These are phyloP conservation scores for Tauraco erythrolophus DNA, from an alignment of 2,113 vertebrate genomes.

Conservation along the genomic window DNA sequence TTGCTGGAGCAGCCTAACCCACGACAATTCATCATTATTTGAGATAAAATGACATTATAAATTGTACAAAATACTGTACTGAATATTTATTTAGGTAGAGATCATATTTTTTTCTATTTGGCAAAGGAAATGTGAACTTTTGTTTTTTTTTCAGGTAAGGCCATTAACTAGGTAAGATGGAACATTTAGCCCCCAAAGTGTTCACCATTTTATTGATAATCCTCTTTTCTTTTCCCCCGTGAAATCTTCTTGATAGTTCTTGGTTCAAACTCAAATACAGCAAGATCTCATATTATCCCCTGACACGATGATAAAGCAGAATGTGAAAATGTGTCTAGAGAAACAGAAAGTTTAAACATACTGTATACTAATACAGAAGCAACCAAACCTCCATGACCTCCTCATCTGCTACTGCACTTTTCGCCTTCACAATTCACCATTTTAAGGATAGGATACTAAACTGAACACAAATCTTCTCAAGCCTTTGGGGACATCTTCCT, in stretches of 20 bases:
- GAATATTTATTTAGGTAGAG: background rate
- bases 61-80: background rate
- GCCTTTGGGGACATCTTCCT: background rate
- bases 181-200: background rate
- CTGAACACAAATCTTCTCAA: background rate
- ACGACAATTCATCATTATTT: background rate
- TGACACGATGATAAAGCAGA: background rate
- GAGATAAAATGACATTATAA: background rate
- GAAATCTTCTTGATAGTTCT: background rate
- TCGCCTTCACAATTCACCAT: background rate
- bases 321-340: background rate
- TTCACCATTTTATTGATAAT: background rate
- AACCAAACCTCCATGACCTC: background rate
- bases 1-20: no score
- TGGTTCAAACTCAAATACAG: background rate
- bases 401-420: background rate
- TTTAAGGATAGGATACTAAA: background rate
- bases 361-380: background rate
- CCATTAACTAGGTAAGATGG: background rate
- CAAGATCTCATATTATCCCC: background rate
- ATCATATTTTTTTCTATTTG: background rate
- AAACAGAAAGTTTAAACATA: background rate
- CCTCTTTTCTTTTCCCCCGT: background rate
- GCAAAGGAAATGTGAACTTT: background rate
- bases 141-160: rapidly evolving